A percentile compares a stretch with the other conserved stretches of the same genome.
Evolutionary conservation across 2,888 invertebrate genomes (phyloP).

Genomic region (Adelognathus sp.): DNA sequence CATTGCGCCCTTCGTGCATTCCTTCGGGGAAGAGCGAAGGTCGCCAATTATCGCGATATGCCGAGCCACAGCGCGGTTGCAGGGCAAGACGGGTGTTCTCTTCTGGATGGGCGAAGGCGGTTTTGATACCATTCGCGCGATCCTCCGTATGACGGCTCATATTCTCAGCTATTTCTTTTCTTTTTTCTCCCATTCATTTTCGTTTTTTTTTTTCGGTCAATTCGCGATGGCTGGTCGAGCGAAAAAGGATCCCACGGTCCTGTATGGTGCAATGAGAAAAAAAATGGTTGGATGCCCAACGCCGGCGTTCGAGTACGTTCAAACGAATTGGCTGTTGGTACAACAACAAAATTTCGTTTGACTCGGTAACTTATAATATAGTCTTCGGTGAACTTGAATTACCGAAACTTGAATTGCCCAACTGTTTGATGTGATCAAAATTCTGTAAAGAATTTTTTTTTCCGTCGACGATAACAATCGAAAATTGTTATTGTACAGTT

Average conservation of each 20-base stretch:
- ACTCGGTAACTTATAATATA: no score
- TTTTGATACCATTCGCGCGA: conserved; percentile 66
- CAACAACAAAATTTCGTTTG: no score
- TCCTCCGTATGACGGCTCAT: conserved; percentile 73
- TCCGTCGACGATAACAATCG: no score
- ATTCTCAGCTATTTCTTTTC: conserved; percentile 53
- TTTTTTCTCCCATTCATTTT: background rate
- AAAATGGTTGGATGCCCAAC: no score
- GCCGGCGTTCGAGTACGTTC: no score
- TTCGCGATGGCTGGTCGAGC: no score
- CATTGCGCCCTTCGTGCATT: conserved; percentile 69
- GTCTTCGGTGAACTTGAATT: no score
- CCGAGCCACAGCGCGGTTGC: background rate
- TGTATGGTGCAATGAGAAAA: background rate
- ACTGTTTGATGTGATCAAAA: no score
- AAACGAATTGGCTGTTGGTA: background rate
- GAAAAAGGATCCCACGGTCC: conserved; percentile 31
- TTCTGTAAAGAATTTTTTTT: no score
- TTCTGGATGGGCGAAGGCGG: conserved; percentile 69
- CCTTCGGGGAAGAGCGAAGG: conserved; percentile 79
- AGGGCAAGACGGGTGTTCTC: conserved; percentile 55
- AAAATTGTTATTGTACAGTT: background rate
- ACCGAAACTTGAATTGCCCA: no score
- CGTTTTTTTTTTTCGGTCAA: conserved; percentile 26
- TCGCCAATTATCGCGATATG: conserved; percentile 76